Evolutionary conservation across 1,140 invertebrate species (phyloP).

Genomic region (Pseudachorutes palmiensis): DNA sequence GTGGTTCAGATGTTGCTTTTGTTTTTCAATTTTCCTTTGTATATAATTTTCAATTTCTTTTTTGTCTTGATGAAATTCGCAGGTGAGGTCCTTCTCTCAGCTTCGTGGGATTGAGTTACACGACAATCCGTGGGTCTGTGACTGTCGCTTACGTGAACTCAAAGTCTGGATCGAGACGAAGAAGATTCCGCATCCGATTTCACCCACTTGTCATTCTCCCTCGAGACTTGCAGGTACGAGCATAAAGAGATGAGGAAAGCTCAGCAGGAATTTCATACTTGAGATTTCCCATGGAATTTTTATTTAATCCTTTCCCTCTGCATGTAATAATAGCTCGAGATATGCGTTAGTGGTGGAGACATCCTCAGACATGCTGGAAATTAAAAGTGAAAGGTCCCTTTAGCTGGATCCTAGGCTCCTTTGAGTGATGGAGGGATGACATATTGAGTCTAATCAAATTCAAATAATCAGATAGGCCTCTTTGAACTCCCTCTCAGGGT

Average conservation of each 20-base stretch:
- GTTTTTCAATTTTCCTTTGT: background rate
- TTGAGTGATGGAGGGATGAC: background rate
- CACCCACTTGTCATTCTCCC: constrained; percentile 57
- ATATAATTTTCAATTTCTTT: background rate
- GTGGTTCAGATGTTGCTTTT: background rate
- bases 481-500: background rate
- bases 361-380: too few species aligned
- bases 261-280: too few species aligned
- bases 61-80: background rate
- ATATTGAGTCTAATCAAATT: background rate
- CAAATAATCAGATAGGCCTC: background rate
- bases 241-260: background rate
- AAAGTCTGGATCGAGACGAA: constrained; percentile 74
- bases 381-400: background rate
- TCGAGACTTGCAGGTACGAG: constrained; percentile 30
- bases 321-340: too few species aligned
- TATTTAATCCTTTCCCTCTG: too few species aligned
- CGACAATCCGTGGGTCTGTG: constrained; percentile 84
- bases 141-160: constrained; percentile 70
- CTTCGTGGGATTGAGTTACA: constrained; percentile 76
- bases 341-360: too few species aligned
- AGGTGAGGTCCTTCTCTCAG: constrained; percentile 43
- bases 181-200: constrained; percentile 68
- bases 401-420: background rate
- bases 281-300: too few species aligned